Conservation (phyloP, 2,113 vertebrate genomes). For the Ploceus nigricollis region DNA sequence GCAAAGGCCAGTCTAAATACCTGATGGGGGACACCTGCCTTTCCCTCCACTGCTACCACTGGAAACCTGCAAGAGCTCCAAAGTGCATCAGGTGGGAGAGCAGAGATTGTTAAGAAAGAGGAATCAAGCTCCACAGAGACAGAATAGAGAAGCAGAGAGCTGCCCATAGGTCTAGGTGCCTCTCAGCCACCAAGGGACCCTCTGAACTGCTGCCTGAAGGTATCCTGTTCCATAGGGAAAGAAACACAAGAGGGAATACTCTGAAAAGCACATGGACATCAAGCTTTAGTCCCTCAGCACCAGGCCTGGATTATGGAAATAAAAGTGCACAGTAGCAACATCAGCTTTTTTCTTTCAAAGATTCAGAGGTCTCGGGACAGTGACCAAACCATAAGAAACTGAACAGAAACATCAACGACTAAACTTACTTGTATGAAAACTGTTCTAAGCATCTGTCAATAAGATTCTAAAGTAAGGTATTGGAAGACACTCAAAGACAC, state of each 20-base stretch:
- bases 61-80: neutral
- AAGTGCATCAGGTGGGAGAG: fast-evolving
- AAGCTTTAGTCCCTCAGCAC: neutral
- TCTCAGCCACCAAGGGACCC: neutral
- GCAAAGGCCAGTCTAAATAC: neutral
- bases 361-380: neutral
- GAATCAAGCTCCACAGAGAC: neutral
- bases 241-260: neutral
- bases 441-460: neutral
- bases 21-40: fast-evolving
- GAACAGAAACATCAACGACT: neutral
- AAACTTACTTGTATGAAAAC: neutral
- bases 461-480: neutral
- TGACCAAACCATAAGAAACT: fast-evolving
- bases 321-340: neutral
- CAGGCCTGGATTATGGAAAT: fast-evolving
- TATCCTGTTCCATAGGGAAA: neutral
- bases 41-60: neutral
- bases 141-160: neutral
- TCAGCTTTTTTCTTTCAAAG: neutral
- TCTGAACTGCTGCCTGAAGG: neutral
- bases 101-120: neutral
- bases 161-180: fast-evolving
- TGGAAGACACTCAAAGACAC: neutral
- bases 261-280: neutral